These are phyloP conservation scores for Pagetopsis macropterus DNA, from an alignment of 2,797 vertebrate species.

Conservation along the genomic window DNA sequence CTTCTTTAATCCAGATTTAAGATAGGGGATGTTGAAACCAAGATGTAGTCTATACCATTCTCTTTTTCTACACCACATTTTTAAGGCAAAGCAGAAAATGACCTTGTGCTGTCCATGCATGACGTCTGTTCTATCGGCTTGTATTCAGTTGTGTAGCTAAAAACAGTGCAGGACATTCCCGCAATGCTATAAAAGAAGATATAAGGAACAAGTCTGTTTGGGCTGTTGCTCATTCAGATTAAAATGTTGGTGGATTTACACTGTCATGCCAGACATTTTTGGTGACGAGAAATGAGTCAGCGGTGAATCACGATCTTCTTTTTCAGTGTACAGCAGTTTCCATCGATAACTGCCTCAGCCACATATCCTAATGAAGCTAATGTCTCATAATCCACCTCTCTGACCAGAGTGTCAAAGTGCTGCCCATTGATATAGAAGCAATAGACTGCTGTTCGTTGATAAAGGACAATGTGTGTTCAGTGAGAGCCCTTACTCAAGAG, in stretches of 20 bases:
- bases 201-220: slow-evolving; percentile 8
- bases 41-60: not conserved
- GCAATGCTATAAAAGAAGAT: slow-evolving; percentile 2
- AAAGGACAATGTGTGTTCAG: slow-evolving; percentile 33
- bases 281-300: slow-evolving; percentile 6
- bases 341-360: not conserved
- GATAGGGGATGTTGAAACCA: slow-evolving; percentile 47
- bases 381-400: slow-evolving; percentile 16
- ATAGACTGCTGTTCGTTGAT: slow-evolving; percentile 31
- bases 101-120: slow-evolving; percentile 25
- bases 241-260: not conserved
- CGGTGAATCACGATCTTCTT: not conserved
- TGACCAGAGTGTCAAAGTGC: slow-evolving; percentile 35
- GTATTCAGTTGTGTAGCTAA: slow-evolving; percentile 10
- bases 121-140: not conserved
- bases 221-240: not conserved
- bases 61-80: not conserved
- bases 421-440: slow-evolving; percentile 17
- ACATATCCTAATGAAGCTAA: slow-evolving; percentile 11
- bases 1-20: slow-evolving; percentile 63
- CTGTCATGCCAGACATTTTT: not conserved
- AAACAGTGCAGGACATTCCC: slow-evolving; percentile 1
- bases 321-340: not conserved
- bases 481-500: slow-evolving; percentile 54
- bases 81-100: not conserved